phyloP scores from a whole-genome alignment of 2,113 vertebrate species.

The Amblyornis subalaris region DNA sequence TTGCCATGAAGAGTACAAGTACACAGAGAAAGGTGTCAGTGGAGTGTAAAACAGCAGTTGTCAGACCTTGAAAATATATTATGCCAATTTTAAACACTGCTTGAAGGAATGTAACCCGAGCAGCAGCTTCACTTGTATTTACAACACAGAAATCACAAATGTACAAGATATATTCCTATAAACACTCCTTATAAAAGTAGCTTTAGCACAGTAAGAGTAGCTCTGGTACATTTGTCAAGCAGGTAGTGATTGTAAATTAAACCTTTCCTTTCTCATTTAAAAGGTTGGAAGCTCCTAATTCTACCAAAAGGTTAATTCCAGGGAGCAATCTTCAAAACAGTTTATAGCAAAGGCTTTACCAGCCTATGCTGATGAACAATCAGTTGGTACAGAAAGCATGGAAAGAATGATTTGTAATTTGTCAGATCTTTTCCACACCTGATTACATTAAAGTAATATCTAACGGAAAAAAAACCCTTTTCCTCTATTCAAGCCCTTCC shows the following conservation, averaged over 20 bases:
- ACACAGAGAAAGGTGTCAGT: not conserved
- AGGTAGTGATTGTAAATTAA: not conserved
- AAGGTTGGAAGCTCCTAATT: not conserved
- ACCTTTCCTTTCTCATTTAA: not conserved
- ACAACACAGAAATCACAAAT: not conserved
- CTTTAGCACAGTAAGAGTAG: not conserved
- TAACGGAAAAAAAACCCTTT: not conserved
- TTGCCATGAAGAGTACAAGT: not conserved
- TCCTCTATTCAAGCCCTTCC: not conserved
- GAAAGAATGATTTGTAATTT: not conserved
- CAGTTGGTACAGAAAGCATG: not conserved
- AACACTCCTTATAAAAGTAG: not conserved
- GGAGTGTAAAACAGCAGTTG: not conserved
- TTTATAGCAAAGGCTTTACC: not conserved
- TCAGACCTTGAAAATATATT: not conserved
- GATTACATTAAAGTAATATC: not conserved
- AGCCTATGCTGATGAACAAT: not conserved
- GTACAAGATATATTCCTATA: not conserved
- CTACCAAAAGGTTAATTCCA: not conserved
- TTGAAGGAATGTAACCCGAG: not conserved
- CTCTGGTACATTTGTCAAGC: not conserved
- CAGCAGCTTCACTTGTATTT: not conserved
- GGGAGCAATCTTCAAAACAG: not conserved
- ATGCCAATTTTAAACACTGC: not conserved
- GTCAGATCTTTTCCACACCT: not conserved